Conservation (phyloP, 2,113 vertebrate genomes). For the Hiodon tergisus region DNA sequence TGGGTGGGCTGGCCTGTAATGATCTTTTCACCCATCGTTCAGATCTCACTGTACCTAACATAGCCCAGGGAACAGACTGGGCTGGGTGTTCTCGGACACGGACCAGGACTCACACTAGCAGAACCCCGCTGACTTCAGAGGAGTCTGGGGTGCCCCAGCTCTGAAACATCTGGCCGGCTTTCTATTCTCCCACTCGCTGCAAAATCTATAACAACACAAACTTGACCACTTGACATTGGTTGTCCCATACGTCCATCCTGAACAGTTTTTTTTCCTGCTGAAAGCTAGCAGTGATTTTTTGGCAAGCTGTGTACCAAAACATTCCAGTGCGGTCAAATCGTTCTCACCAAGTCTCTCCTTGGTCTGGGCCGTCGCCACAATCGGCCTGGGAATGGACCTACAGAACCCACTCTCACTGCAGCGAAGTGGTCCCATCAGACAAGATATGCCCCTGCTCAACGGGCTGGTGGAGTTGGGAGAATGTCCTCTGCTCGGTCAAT, state of each 20-base stretch:
- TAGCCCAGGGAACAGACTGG: too few species aligned
- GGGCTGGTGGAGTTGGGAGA: not conserved
- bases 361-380: conserved; percentile 35
- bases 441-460: not conserved
- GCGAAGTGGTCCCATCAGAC: conserved; percentile 21
- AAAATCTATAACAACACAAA: too few species aligned
- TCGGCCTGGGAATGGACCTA: conserved; percentile 30
- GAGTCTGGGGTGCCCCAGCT: too few species aligned
- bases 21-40: too few species aligned
- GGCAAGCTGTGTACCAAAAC: conserved; percentile 41
- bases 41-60: too few species aligned
- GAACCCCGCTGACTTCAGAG: too few species aligned
- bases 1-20: too few species aligned
- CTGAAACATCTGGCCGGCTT: too few species aligned
- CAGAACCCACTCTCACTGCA: conserved; percentile 13
- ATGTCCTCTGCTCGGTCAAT: conserved; percentile 32
- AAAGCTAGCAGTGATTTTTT: conserved; percentile 20
- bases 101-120: too few species aligned
- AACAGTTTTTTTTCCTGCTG: not conserved
- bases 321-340: conserved; percentile 54
- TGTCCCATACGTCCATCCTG: too few species aligned
- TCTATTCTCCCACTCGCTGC: too few species aligned
- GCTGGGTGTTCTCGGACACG: too few species aligned
- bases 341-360: conserved; percentile 38
- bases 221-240: not conserved